Conservation (phyloP, 2,888 invertebrate species). For the Willowsia nigromaculata region DNA sequence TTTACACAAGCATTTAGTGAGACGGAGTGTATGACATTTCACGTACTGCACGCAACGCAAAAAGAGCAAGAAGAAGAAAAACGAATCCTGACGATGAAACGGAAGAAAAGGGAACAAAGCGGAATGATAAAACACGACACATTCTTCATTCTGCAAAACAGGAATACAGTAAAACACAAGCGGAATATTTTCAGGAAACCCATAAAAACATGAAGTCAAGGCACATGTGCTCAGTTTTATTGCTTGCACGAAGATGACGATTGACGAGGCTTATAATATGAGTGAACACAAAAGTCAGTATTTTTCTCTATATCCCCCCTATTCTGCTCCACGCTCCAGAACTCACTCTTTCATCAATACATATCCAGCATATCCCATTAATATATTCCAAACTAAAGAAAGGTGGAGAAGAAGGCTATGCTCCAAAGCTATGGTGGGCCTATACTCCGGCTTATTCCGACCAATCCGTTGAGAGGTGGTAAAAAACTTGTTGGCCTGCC, state of each 20-base stretch:
- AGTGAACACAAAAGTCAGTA: neutral
- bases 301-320: neutral
- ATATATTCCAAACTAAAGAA: constrained; percentile 9
- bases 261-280: neutral
- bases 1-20: neutral
- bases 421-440: constrained; percentile 52
- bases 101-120: neutral
- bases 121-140: constrained; percentile 7
- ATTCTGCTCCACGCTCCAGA: constrained; percentile 42
- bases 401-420: constrained; percentile 62
- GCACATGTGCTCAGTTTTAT: neutral
- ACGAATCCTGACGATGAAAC: constrained; percentile 39
- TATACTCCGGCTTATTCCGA: constrained; percentile 49
- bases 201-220: neutral
- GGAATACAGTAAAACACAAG: neutral
- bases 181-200: neutral
- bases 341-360: neutral
- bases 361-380: constrained; percentile 32
- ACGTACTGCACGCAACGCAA: constrained; percentile 21
- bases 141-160: neutral
- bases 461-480: constrained; percentile 50
- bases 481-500: constrained; percentile 60
- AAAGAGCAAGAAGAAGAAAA: neutral
- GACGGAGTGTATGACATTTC: constrained; percentile 2
- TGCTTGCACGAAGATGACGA: neutral